Evolutionary conservation across 1,140 invertebrate genomes (phyloP).

Genomic region (Piezodorus guildinii): DNA sequence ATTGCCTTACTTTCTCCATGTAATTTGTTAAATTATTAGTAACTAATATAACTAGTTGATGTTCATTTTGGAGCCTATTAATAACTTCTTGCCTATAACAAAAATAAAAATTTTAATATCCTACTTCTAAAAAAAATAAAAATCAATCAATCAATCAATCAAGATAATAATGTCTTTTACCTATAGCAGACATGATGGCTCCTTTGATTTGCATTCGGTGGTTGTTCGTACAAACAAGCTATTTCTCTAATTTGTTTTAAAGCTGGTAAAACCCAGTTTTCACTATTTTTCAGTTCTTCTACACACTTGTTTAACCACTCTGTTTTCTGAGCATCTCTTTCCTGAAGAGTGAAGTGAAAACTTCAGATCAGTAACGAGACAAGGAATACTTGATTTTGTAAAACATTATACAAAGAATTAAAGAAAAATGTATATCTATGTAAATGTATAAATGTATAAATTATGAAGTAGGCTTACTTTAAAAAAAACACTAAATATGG

Average conservation of each 20-base stretch:
- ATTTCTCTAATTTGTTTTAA: slow-evolving; percentile 94
- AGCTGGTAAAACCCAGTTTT: slow-evolving; percentile 86
- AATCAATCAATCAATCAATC: too few relatives aligned
- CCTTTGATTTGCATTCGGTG: slow-evolving; percentile 51
- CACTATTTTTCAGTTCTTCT: slow-evolving; percentile 78
- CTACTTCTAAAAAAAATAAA: neutral
- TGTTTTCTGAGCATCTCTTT: slow-evolving; percentile 90
- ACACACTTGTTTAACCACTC: slow-evolving; percentile 93
- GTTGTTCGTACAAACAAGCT: slow-evolving; percentile 83
- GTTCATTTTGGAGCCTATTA: slow-evolving; percentile 79
- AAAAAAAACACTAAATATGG: too few relatives aligned
- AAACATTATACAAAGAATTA: neutral
- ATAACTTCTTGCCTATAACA: slow-evolving; percentile 65
- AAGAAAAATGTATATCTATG: neutral
- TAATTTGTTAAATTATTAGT: slow-evolving; percentile 85
- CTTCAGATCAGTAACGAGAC: neutral
- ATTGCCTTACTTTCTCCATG: slow-evolving; percentile 70
- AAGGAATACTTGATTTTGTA: neutral
- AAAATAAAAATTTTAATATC: neutral
- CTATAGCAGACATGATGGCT: slow-evolving; percentile 53
- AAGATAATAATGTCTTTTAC: too few relatives aligned
- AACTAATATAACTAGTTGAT: slow-evolving; percentile 85
- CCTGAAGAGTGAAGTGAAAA: slow-evolving; percentile 49
- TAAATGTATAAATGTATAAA: too few relatives aligned
- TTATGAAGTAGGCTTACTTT: too few relatives aligned